Percentiles rank a stretch among this genome's conserved stretches.
Evolutionary conservation across 2,888 invertebrate genomes (phyloP).

Genomic region (Polyommatus icarus): DNA sequence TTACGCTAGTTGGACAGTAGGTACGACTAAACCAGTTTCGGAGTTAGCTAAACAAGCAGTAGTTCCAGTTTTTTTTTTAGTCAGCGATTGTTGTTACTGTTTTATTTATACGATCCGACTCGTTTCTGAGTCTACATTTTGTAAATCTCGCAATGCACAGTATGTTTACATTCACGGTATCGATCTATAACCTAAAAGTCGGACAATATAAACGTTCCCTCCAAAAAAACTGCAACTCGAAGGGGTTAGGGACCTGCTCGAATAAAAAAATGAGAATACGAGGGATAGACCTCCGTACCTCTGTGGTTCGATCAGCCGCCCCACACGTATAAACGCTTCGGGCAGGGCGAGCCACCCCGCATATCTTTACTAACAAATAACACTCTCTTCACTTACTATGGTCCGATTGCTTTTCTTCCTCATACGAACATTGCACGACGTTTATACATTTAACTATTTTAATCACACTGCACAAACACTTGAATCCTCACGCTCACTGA

Average conservation of each 20-base stretch:
- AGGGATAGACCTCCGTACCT: conserved; percentile 78
- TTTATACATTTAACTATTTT: conserved; percentile 79
- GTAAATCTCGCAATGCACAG: background rate
- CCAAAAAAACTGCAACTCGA: conserved; percentile 72
- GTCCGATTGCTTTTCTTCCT: conserved; percentile 79
- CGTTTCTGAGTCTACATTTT: background rate
- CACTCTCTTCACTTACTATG: conserved; percentile 75
- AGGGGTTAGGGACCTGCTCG: conserved; percentile 74
- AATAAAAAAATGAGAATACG: conserved; percentile 68
- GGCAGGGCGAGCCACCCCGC: conserved; percentile 70
- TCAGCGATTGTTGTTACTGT: conserved; percentile 38
- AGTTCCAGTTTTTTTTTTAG: conserved; percentile 53
- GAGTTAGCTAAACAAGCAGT: conserved; percentile 55
- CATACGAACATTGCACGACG: conserved; percentile 80
- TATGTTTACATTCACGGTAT: conserved; percentile 14
- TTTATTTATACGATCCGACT: conserved; percentile 8
- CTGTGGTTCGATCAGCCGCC: conserved; percentile 70
- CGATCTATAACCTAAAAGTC: conserved; percentile 63
- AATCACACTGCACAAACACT: conserved; percentile 76
- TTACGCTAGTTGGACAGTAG: conserved; percentile 43
- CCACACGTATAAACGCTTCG: conserved; percentile 65
- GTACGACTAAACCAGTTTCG: conserved; percentile 55
- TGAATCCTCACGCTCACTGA: conserved; percentile 70
- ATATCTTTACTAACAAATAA: conserved; percentile 68
- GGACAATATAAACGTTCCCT: conserved; percentile 71